A percentile compares a stretch with the other conserved stretches of the same genome.
phyloP scores from a whole-genome alignment of 2,888 invertebrate species.

The Caenorhabditis parvicauda region DNA sequence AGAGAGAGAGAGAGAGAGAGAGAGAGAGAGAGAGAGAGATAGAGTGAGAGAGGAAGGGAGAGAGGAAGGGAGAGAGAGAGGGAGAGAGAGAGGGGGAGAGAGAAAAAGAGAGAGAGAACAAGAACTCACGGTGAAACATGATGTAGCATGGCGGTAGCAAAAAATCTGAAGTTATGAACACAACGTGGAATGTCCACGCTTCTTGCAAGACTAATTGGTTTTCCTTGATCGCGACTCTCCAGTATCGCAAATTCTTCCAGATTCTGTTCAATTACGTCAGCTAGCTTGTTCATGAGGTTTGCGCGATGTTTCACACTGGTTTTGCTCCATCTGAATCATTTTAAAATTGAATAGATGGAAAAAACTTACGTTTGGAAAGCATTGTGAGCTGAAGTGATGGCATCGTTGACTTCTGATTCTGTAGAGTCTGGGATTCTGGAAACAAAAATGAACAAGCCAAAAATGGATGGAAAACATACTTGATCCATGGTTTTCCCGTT shows the following conservation, averaged over 20 bases:
- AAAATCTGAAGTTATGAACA: slow-evolving; percentile 67
- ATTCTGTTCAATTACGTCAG: slow-evolving; percentile 67
- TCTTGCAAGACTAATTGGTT: slow-evolving; percentile 65
- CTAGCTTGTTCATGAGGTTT: slow-evolving; percentile 65
- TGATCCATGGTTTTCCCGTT: slow-evolving; percentile 41
- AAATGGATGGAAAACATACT: slow-evolving; percentile 3
- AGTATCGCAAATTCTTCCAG: slow-evolving; percentile 66
- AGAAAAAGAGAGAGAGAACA: background rate
- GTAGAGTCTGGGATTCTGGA: slow-evolving; percentile 65
- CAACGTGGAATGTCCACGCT: slow-evolving; percentile 68
- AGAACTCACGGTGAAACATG: slow-evolving; percentile 63
- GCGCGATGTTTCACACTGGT: slow-evolving; percentile 64
- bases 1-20: background rate
- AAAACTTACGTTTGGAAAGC: slow-evolving; percentile 65
- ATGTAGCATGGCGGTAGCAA: slow-evolving; percentile 66
- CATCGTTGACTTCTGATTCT: slow-evolving; percentile 61
- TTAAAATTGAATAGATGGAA: background rate
- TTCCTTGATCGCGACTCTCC: slow-evolving; percentile 69
- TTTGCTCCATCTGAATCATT: slow-evolving; percentile 66
- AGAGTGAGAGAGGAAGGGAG: background rate
- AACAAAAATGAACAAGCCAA: slow-evolving; percentile 14
- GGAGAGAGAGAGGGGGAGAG: background rate
- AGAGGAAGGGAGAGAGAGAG: background rate
- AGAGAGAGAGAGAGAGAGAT: background rate
- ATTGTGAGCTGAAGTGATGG: slow-evolving; percentile 65